Conservation (phyloP, 37 sponge, comb jelly and placozoan genomes). For the Halichondria panicea region DNA sequence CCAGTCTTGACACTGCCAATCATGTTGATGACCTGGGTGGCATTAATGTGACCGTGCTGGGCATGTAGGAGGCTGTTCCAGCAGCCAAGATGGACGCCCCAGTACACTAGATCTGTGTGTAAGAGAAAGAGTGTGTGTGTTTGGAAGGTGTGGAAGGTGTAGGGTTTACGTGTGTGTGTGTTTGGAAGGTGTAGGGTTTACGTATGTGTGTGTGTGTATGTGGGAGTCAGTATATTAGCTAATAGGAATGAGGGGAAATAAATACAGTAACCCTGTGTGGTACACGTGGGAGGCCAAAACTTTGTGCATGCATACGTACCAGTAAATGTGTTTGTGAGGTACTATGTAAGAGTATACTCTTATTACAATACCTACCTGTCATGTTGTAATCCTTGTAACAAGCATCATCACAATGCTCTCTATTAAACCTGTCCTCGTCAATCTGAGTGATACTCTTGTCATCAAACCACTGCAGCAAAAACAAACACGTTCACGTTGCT, state of each 20-base stretch:
- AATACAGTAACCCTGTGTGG: no score
- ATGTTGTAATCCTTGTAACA: conserved; percentile 53
- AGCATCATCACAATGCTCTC: conserved; percentile 34
- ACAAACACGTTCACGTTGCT: background rate
- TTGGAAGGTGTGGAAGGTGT: background rate
- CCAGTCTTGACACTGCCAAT: conserved; percentile 59
- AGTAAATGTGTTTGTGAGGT: no score
- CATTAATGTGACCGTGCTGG: conserved; percentile 28
- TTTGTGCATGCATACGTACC: no score
- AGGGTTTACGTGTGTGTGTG: conserved; percentile 24
- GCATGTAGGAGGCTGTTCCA: conserved; percentile 55
- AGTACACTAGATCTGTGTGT: conserved; percentile 67
- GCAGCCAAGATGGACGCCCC: conserved; percentile 74
- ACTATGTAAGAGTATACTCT: no score
- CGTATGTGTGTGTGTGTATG: conserved; percentile 15
- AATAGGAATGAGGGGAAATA: background rate
- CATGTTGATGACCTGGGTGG: conserved; percentile 38
- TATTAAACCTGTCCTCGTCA: conserved; percentile 29
- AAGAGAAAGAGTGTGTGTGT: no score
- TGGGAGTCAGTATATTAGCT: background rate
- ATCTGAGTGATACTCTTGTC: conserved; percentile 56
- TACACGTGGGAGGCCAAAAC: no score
- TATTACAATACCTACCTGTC: conserved; percentile 17
- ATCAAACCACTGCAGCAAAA: conserved; percentile 35
- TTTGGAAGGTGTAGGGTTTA: background rate